phyloP scores from a whole-genome alignment of 2,888 invertebrate genomes.

The Auanema freiburgensis region DNA sequence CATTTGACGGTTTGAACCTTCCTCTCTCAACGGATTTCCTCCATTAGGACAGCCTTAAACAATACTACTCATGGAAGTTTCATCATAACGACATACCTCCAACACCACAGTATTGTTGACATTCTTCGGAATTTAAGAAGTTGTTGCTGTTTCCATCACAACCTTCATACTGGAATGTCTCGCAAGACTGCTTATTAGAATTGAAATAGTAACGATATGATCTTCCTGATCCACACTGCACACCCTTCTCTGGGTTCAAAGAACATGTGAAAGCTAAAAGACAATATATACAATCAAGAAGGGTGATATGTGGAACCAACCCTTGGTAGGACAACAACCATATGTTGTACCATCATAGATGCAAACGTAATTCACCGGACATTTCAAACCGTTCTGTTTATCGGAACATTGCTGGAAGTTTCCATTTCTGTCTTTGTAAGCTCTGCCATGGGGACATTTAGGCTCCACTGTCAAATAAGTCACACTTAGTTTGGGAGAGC shows the following conservation, averaged over 20 bases:
- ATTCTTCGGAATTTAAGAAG: conserved; percentile 52
- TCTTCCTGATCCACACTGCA: conserved; percentile 54
- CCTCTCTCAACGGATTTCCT: conserved; percentile 54
- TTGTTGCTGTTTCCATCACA: conserved; percentile 60
- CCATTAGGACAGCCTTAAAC: conserved; percentile 57
- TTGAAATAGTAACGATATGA: conserved; percentile 56
- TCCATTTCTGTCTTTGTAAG: conserved; percentile 53
- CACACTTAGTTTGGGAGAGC: no score
- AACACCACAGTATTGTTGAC: conserved; percentile 59
- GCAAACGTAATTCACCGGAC: conserved; percentile 58
- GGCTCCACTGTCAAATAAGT: conserved; percentile 52
- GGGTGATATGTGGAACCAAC: conserved; percentile 10
- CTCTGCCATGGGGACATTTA: conserved; percentile 56
- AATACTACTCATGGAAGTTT: background rate
- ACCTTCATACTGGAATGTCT: conserved; percentile 59
- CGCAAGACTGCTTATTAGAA: conserved; percentile 55
- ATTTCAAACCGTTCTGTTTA: conserved; percentile 45
- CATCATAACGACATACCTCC: conserved; percentile 36
- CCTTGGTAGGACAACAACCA: conserved; percentile 57
- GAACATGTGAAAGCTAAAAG: conserved; percentile 57
- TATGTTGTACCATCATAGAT: conserved; percentile 51
- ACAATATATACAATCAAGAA: background rate
- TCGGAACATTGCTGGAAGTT: conserved; percentile 53
- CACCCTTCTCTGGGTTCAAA: conserved; percentile 53
- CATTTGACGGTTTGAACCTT: conserved; percentile 49